phyloP scores from a whole-genome alignment of 2,797 vertebrate species.

The Muscicapa comitata region DNA sequence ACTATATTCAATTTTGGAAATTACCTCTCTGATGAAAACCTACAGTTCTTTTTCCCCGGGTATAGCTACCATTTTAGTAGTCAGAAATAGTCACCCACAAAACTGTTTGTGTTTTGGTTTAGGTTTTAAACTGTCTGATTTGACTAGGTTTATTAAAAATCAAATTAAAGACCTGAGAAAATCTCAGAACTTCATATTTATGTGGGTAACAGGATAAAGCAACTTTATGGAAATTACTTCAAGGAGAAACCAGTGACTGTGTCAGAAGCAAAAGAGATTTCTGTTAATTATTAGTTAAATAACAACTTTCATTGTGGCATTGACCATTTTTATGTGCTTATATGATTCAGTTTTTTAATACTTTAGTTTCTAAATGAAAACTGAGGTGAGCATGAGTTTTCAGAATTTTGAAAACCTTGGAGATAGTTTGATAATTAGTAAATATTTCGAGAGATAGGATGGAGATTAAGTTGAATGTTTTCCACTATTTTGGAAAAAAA shows the following conservation, averaged over 20 bases:
- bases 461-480: background rate
- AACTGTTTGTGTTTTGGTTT: background rate
- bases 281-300: background rate
- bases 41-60: background rate
- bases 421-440: background rate
- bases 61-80: background rate
- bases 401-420: background rate
- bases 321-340: background rate
- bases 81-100: background rate
- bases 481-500: background rate
- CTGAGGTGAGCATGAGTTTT: background rate
- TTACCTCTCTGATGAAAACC: background rate
- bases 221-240: background rate
- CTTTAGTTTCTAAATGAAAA: background rate
- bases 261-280: background rate
- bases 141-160: background rate
- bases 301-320: background rate
- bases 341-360: background rate
- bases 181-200: background rate
- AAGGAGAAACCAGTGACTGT: background rate
- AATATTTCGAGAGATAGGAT: background rate
- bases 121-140: background rate
- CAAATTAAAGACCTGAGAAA: background rate
- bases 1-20: background rate
- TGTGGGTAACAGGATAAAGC: background rate